Conservation (phyloP, 2,797 vertebrate genomes). For the Acropternis orthonyx region DNA sequence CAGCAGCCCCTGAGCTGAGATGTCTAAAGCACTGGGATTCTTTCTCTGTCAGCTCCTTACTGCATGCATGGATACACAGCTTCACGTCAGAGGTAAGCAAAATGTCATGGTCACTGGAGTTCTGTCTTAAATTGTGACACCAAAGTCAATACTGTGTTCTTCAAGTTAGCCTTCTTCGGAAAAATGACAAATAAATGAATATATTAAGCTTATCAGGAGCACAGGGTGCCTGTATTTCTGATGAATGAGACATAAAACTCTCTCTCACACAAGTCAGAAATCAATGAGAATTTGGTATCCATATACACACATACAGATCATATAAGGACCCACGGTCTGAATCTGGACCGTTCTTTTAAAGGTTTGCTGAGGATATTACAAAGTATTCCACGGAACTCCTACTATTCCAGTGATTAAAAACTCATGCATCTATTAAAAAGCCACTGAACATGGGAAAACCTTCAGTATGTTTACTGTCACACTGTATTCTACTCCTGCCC, state of each 20-base stretch:
- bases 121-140: not conserved
- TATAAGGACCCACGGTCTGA: not conserved
- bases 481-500: not conserved
- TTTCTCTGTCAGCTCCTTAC: not conserved
- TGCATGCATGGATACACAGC: not conserved
- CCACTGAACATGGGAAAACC: not conserved
- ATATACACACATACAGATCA: not conserved
- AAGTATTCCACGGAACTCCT: not conserved
- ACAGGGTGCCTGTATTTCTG: not conserved
- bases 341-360: not conserved
- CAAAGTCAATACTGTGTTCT: not conserved
- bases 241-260: not conserved
- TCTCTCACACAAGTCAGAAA: not conserved
- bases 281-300: not conserved
- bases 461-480: not conserved
- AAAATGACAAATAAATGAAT: not conserved
- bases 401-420: not conserved
- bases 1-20: not conserved
- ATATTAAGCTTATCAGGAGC: not conserved
- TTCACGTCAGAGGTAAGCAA: not conserved
- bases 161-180: not conserved
- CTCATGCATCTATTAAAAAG: not conserved
- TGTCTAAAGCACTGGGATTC: not conserved
- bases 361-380: not conserved
- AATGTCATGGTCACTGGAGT: not conserved